Evolutionary conservation across 2,888 invertebrate species (phyloP), one percentile per base, ranked within the genome.

Genomic region (Deilephila elpenor): DNA sequence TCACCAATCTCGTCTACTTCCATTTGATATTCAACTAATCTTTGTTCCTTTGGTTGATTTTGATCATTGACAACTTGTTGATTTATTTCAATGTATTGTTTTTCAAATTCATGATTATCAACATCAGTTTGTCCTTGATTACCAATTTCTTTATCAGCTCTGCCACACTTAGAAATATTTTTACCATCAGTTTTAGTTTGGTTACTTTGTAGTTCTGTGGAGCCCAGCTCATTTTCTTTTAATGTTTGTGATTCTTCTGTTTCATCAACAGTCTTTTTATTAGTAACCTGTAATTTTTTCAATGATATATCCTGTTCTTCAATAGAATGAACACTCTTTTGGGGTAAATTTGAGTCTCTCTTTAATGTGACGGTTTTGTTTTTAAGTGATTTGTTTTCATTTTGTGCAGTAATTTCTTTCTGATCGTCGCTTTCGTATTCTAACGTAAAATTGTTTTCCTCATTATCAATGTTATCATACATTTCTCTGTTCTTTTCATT

Each of bases 361-460:
- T 64, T 74, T 70, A 37, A 59, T 37, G 59, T 60, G n/a, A 44
- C 51, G 59, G 29, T 37, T 61, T n/a, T 73, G 59, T 74, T 72
- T 70, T 44, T 56, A 32, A 53, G 70, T 44, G 11, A 62, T 70
- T 53, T 73, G 70, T 74, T 64, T 34, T 59, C 44, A 17, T 74
- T 25, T 59, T 20, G 44, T 8, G 6, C 20, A 51, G 17, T 25
- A 29, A 56, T 25, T n/a, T 8, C 60, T 11, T 62, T 17, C 56
- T 59, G 32, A 20, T 72, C 67, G 3, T 75, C 74, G n/a, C 72
- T 56, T 53, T 78, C 77, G 59, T 78, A 77, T 61, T 73, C 14
- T 37, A 78, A 70, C 71, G 74, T 75, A 53, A 79, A 78, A 71
- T 78, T 77, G 62, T 75, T 37, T n/a, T 78, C 79, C 56, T 75